A percentile compares a stretch with the other conserved stretches of the same genome.
Conservation (phyloP, 2,888 invertebrate species). For the Cremastinae sp. region DNA sequence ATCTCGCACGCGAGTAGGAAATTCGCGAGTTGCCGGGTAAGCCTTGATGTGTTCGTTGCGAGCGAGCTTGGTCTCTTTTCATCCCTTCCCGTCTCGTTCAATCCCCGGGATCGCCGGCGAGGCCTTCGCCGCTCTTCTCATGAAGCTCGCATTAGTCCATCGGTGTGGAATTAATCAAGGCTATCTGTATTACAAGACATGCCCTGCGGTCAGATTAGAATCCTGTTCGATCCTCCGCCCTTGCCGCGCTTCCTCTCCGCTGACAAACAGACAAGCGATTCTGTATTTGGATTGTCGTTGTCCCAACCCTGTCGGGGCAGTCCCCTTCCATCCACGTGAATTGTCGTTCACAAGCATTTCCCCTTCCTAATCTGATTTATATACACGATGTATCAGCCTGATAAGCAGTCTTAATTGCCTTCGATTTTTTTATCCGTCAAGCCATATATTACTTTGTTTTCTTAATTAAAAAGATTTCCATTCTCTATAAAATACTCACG, state of each 20-base stretch:
- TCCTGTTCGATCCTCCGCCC: constrained; percentile 65
- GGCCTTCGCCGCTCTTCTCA: constrained; percentile 48
- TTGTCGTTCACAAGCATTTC: constrained; percentile 19
- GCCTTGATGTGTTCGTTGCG: too few relatives aligned
- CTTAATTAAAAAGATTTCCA: background rate
- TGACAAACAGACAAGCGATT: constrained; percentile 50
- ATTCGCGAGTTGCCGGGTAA: constrained; percentile 58
- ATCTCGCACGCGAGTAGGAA: constrained; percentile 45
- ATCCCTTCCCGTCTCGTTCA: constrained; percentile 10
- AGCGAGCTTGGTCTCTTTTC: background rate
- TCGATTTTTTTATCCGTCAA: background rate
- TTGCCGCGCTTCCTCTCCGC: constrained; percentile 36
- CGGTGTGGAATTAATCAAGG: constrained; percentile 75
- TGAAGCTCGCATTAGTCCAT: constrained; percentile 66
- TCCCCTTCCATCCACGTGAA: constrained; percentile 16
- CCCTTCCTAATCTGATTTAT: background rate
- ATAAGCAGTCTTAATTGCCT: background rate
- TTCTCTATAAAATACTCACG: too few relatives aligned
- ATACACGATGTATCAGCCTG: background rate
- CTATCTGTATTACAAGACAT: constrained; percentile 76
- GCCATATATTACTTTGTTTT: background rate
- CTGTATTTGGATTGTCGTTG: constrained; percentile 34
- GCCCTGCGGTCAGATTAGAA: constrained; percentile 75
- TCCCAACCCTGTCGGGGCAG: constrained; percentile 11
- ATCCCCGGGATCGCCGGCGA: constrained; percentile 11